phyloP scores from a whole-genome alignment of 2,888 invertebrate species.

The Acleris holmiana region DNA sequence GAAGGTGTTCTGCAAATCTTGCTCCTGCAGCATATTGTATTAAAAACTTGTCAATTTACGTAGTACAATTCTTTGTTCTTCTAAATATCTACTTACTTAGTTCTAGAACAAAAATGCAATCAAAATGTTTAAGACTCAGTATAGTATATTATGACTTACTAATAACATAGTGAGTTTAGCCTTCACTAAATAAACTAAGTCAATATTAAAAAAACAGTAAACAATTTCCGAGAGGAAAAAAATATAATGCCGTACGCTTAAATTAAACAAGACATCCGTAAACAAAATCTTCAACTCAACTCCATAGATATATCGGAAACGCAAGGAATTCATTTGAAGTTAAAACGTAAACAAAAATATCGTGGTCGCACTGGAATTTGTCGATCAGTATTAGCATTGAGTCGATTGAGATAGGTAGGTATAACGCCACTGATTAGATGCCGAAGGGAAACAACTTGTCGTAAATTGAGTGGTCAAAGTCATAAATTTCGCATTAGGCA shows the following conservation, averaged over 20 bases:
- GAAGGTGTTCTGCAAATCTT: constrained; percentile 19
- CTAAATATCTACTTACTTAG: too few species aligned
- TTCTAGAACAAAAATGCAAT: too few species aligned
- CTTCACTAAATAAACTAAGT: too few species aligned
- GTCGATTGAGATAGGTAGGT: constrained; percentile 14
- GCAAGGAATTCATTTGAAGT: constrained; percentile 9
- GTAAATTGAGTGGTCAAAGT: constrained; percentile 17
- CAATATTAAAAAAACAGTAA: too few species aligned
- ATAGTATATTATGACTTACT: too few species aligned
- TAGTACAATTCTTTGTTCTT: neutral
- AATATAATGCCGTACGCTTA: neutral
- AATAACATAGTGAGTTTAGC: too few species aligned
- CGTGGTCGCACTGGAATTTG: neutral
- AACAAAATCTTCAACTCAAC: neutral
- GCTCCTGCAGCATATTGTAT: constrained; percentile 18
- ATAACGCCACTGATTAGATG: constrained; percentile 13
- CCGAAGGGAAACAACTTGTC: constrained; percentile 9
- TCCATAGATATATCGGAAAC: constrained; percentile 4
- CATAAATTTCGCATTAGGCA: constrained; percentile 9
- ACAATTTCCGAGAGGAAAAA: neutral
- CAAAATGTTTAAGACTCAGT: too few species aligned
- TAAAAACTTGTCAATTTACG: neutral
- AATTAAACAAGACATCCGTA: neutral
- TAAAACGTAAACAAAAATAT: constrained; percentile 12
- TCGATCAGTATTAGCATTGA: neutral